Evolutionary conservation across 53 echinoderm and acorn worm species (phyloP), one percentile per base, ranked within the genome.

Genomic region (Actinopyga echinites): DNA sequence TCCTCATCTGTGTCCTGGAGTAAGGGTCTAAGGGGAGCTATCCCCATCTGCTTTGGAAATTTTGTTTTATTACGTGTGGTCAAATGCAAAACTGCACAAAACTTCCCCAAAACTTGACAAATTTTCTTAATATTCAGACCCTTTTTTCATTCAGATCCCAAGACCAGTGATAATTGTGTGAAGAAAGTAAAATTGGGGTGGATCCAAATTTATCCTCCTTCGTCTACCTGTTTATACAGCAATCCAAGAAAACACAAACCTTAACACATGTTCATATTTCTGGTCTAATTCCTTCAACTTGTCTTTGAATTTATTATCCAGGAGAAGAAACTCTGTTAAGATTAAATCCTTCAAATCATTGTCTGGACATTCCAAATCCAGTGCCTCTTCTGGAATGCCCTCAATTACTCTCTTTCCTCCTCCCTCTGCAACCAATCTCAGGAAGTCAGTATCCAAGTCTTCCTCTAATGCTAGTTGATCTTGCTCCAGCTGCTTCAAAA

Each of bases 371-470:
- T 90, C 86, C 25, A 96, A 74, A 26, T 64, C 49, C 77, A 84
- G 83, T 1, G 96, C 96, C 44, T 96, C 96, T 5, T 31, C 73
- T 1, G 96, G 97, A 17, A 97, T 65, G 8, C 97, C 97, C 24
- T 96, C 96, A 55, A 93, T 65, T 5, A 96, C 96, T 64, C 75
- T 82, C 86, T 96, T 96, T 64, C 87, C 91, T 30, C 87, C 84
- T 62, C 89, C 77, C 24, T 36, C 26, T 30, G 32, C n/a, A 23
- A 88, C 32, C 24, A 56, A 55, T 37, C 80, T 67, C 20, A 95
- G 83, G 45, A 85, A 92, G 10, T 87, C 85, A 1, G 91, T 84
- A 21, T 95, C 65, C 38, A 95, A 79, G 56, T 93, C 93, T 56
- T 86, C 87, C 84, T 95, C 95, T 69, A 95, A 60, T 1, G 86